Evolutionary conservation across 2,888 invertebrate genomes (phyloP), one percentile per base, ranked within the genome.

Genomic region (Drosophila austrosaltans): DNA sequence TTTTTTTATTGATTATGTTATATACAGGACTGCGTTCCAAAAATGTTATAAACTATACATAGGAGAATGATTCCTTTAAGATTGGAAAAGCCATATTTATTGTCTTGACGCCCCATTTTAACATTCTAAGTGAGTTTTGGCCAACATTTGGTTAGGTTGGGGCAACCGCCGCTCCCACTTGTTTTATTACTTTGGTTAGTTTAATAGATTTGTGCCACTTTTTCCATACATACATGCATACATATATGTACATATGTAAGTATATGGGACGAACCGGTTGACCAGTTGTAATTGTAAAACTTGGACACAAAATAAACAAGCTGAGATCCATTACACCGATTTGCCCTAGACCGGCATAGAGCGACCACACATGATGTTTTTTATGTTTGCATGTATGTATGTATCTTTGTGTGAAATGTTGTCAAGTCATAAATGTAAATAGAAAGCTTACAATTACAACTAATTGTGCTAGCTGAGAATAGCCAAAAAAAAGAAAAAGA

Each of bases 401-500:
- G 6, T 36, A 36, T 36, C 8, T 16, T 32, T 16, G 32, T 54
- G 32, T 56, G 20, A 22, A 39, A 57, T 48, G 48, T 48, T 48
- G 48, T 48, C 48, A 39, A 57, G 57, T 57, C 36, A 36, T 57
- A 57, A 57, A 22, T 22, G 57, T 39, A 57, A 57, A 57, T 57
- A 57, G 57, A 57, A 57, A 57, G 57, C 32, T 57, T 39, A 57
- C 57, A 57, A 57, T 57, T 57, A 39, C 57, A 5, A 20, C 57
- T 57, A 57, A 57, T 57, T 48, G 48, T 48, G 10, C 22, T 12
- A 39, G 22, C 57, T 57, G 12, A 57, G 57, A 57, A 57, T 12
- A 36, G 32, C 25, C 12, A 1, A 53, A 53, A 53, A 6, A 4
- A 28, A 25, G 1, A 2, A 36, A 36, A 1, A 12, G 12, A 3